These are phyloP conservation scores for Bombus haemorrhoidalis DNA, from an alignment of 1,140 invertebrate species.

Conservation along the genomic window DNA sequence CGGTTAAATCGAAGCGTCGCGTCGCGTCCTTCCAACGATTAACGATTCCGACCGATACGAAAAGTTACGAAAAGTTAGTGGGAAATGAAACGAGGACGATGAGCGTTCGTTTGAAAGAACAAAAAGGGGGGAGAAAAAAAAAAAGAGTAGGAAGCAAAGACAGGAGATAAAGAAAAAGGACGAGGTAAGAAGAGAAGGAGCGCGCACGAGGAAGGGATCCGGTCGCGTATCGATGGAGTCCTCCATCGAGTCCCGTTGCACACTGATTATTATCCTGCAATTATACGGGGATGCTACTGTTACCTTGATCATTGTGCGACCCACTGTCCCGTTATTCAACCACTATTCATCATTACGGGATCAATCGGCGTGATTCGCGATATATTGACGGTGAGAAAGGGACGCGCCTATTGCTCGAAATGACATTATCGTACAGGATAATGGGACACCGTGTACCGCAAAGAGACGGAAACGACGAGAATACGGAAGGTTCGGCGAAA, in stretches of 20 bases:
- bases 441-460: background rate
- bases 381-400: background rate
- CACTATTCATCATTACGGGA: conserved; percentile 6
- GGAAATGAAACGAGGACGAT: background rate
- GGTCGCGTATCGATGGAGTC: background rate
- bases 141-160: no score
- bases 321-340: conserved; percentile 12
- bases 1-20: background rate
- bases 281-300: conserved; percentile 38
- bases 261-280: conserved; percentile 20
- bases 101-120: background rate
- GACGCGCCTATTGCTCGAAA: background rate
- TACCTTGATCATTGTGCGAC: conserved; percentile 15
- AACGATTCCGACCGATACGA: background rate
- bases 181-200: background rate
- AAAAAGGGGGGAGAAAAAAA: no score
- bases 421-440: background rate
- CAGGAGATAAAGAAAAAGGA: background rate
- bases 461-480: background rate
- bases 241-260: conserved; percentile 9
- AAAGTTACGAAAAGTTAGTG: background rate
- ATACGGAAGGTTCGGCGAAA: no score
- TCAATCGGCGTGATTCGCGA: conserved; percentile 16
- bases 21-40: no score
- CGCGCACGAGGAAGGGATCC: background rate